phyloP scores from a whole-genome alignment of 2,113 vertebrate genomes.

The Anarrhichthys ocellatus region DNA sequence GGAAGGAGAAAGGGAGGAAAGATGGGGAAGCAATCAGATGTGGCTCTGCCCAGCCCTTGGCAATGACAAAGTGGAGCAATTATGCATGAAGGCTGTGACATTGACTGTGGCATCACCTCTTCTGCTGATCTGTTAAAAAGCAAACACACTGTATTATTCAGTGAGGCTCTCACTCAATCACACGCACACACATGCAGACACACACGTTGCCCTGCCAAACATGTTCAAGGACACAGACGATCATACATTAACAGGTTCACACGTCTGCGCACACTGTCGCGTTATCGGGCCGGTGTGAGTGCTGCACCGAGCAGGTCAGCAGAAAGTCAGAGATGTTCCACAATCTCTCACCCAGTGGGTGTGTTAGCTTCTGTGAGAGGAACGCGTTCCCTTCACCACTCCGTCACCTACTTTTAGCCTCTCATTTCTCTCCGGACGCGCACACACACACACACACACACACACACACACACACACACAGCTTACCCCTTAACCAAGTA shows the following conservation, averaged over 20 bases:
- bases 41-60: conserved; percentile 67
- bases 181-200: conserved; percentile 10
- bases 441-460: background rate
- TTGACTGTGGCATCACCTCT: conserved; percentile 77
- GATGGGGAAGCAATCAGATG: conserved; percentile 61
- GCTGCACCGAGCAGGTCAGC: conserved; percentile 39
- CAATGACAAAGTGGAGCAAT: conserved; percentile 82
- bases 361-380: conserved; percentile 6
- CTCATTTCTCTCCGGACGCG: conserved; percentile 26
- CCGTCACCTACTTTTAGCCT: conserved; percentile 44
- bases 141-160: conserved; percentile 73
- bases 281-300: conserved; percentile 18
- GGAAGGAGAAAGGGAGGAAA: conserved; percentile 29
- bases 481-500: conserved; percentile 21
- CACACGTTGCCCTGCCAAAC: conserved; percentile 32
- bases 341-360: conserved; percentile 38
- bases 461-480: background rate
- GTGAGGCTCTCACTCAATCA: conserved; percentile 29
- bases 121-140: conserved; percentile 80
- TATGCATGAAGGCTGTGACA: conserved; percentile 81
- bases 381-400: conserved; percentile 29
- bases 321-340: conserved; percentile 53
- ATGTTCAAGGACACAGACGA: conserved; percentile 60
- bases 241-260: conserved; percentile 58
- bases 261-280: background rate